These are phyloP conservation scores for Atta texana DNA, from an alignment of 1,140 invertebrate genomes.

Conservation along the genomic window DNA sequence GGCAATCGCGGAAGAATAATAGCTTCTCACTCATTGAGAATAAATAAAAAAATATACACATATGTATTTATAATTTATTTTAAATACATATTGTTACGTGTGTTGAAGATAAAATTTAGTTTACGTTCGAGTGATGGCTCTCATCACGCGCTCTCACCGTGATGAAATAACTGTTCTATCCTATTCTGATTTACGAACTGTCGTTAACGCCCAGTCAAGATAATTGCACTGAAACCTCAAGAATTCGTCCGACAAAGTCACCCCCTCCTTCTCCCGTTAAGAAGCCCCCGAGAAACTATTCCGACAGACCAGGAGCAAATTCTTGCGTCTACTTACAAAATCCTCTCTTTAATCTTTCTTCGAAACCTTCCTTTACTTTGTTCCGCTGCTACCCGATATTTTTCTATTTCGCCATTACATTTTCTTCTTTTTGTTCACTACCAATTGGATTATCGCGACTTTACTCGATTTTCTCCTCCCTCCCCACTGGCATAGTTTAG, in stretches of 20 bases:
- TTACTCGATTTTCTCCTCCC: conserved; percentile 1
- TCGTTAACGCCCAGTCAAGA: conserved; percentile 64
- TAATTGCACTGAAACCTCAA: conserved; percentile 65
- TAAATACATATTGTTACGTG: not conserved
- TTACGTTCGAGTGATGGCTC: not conserved
- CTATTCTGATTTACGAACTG: conserved; percentile 61
- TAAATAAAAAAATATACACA: not conserved
- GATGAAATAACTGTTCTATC: conserved; percentile 21
- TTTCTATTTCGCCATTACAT: conserved; percentile 58
- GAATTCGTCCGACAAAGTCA: conserved; percentile 63
- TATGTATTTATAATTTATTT: not conserved
- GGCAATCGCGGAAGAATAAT: conserved; percentile 18
- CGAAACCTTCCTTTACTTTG: conserved; percentile 42
- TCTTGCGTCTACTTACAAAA: conserved; percentile 66
- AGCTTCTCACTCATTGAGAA: not conserved
- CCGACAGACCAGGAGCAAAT: conserved; percentile 51
- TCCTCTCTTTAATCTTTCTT: conserved; percentile 70
- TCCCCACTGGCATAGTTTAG: not conserved
- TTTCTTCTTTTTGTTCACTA: conserved; percentile 29
- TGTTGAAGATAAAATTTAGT: conserved; percentile 4
- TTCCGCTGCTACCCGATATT: conserved; percentile 56
- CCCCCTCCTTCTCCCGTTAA: not conserved
- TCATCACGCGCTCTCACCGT: not conserved
- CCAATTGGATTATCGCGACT: conserved; percentile 57
- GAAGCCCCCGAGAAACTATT: not conserved